Base-by-base conservation (phyloP, 2,113 vertebrate species). In the Gavia stellata region DNA sequence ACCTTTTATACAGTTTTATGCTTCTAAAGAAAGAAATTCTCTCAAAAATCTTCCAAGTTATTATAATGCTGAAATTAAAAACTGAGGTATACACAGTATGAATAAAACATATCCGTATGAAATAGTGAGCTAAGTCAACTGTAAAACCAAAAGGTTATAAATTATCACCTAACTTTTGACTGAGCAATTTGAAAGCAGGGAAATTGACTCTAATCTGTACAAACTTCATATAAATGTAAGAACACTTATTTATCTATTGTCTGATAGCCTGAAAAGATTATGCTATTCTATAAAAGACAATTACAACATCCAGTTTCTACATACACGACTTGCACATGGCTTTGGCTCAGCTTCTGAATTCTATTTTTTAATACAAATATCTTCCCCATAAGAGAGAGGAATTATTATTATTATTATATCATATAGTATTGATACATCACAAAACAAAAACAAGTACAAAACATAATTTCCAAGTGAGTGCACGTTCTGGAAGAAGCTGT, bases 21-120 rank as follows among this genome's bases (percentile, higher is more conserved):
- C 70, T 90, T 84, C 66, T 85, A 85, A 94, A 89, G 77, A 96
- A 96, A 94, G 34, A 91, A 78, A 85, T 82, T 94, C 3, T 77
- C 55, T 90, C 78, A 80, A 94, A 94, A 94, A 88, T 86, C 63
- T 81, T 90, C n/a, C 78, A 77, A 73, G 58, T 73, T 77, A 66
- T 92, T 88, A 66, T 50, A 90, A 83, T 50, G 26, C 23, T 81
- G 25, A 90, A 94, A 90, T 94, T 92, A 83, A 92, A 93, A 94
- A 50, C 36, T 42, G n/a, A 34, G 26, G 29, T 88, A 83, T 73
- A 82, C 17, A 68, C 42, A 88, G 58, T 38, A 86, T 82, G 58
- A 91, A 85, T 90, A 88, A 94, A 96, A 89, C 13, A 50, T 66
- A 75, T 9, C 85, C 40, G 10, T 38, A 61, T 26, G 45, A 96